Evolutionary conservation across 2,797 vertebrate genomes (phyloP), one percentile per base, ranked within the genome.

Genomic region (Knipowitschia caucasica): DNA sequence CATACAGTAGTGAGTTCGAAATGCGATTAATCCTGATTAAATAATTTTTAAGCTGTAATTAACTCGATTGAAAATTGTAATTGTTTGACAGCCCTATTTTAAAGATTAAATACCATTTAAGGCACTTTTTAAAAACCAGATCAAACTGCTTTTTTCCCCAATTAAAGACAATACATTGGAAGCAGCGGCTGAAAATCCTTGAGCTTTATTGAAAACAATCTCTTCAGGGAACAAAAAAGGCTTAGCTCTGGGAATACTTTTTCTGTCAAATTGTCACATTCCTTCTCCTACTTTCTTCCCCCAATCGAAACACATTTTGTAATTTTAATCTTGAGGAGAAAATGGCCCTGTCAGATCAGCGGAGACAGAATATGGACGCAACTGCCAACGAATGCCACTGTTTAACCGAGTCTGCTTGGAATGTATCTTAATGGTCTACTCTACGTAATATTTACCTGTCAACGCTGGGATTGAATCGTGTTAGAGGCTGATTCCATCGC

Each of bases 361-460:
- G 33, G 58, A 34, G 1, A 20, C 40, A 1, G 7, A 23, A 25
- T 4, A 42, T 21, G 11, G 35, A 27, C 31, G 50, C 7, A 27
- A 70, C 56, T 59, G 58, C 66, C 66, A 50, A 3, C 40, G 34
- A 12, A 18, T 61, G 42, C n/a, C 27, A 11, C 6, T 27, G n/a
- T 67, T 27, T 42, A 62, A 45, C 23, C 27, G 24, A 12, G 17
- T 56, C 65, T 53, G 60, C 59, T 64, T 30, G 59, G 53, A 65
- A 34, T 64, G 65, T 70, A 71, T 17, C 54, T n/a, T 68, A 73
- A 80, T 73, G 70, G 73, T 44, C 4, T 21, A 33, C 34, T 53
- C 18, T 29, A 21, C 56, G 42, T 68, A 50, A 68, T 69, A 66
- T 73, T 64, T 56, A 73, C 51, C 62, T 68, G 74, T 72, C 72